Evolutionary conservation across 2,888 invertebrate species (phyloP).

Genomic region (Clunio marinus): DNA sequence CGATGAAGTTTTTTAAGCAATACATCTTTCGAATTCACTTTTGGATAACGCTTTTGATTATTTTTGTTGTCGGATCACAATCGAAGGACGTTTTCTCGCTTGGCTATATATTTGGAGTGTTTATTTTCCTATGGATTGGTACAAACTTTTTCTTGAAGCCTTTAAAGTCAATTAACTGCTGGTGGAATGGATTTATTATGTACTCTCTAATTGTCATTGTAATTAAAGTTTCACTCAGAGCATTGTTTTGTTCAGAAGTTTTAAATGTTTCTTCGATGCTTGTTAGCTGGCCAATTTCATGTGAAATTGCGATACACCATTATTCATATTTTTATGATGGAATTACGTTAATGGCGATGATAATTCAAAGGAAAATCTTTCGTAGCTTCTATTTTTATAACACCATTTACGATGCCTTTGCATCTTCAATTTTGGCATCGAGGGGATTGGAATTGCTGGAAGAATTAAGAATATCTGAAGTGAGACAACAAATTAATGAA

Average conservation of each 20-base stretch:
- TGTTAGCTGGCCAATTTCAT: constrained; percentile 55
- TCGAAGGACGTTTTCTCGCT: constrained; percentile 65
- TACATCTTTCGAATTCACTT: constrained; percentile 62
- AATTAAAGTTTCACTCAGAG: constrained; percentile 64
- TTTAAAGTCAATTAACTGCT: constrained; percentile 56
- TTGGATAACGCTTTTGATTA: constrained; percentile 66
- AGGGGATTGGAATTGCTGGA: constrained; percentile 67
- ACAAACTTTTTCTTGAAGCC: constrained; percentile 67
- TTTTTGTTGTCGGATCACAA: constrained; percentile 66
- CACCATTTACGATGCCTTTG: constrained; percentile 64
- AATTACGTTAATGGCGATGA: constrained; percentile 62
- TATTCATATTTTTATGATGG: constrained; percentile 43
- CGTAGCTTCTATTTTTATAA: constrained; percentile 69
- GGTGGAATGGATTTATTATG: constrained; percentile 65
- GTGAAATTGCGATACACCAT: not conserved
- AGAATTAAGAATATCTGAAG: constrained; percentile 61
- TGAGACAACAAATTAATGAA: constrained; percentile 57
- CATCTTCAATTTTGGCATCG: constrained; percentile 60
- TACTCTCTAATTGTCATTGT: constrained; percentile 61
- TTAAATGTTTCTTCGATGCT: constrained; percentile 48
- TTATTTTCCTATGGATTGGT: constrained; percentile 70
- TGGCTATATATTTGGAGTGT: constrained; percentile 66
- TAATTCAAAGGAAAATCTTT: constrained; percentile 64
- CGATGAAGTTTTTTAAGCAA: constrained; percentile 63
- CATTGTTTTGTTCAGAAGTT: constrained; percentile 50